Conservation (phyloP, 2,888 invertebrate genomes). For the Pterobdella sp. region DNA sequence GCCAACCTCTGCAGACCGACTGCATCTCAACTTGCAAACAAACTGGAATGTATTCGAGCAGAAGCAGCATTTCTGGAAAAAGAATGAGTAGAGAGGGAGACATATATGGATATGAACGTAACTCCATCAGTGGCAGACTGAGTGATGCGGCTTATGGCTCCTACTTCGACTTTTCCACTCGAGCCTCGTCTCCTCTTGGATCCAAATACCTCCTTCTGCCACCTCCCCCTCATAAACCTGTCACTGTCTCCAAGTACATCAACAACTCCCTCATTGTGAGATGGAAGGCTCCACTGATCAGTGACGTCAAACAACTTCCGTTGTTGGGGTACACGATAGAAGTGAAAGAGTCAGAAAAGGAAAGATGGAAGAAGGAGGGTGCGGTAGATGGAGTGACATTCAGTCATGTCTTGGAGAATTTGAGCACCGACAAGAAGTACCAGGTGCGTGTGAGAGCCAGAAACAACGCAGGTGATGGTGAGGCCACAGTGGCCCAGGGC, state of each 20-base stretch:
- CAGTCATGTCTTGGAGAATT: conserved; percentile 34
- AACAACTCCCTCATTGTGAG: conserved; percentile 44
- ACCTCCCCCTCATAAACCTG: conserved; percentile 72
- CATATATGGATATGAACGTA: conserved; percentile 21
- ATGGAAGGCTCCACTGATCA: conserved; percentile 50
- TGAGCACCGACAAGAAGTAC: conserved; percentile 45
- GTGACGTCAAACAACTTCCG: conserved; percentile 49
- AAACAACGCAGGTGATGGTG: conserved; percentile 38
- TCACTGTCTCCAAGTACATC: conserved; percentile 51
- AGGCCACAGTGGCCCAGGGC: not conserved
- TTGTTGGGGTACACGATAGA: conserved; percentile 47
- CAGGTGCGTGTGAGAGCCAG: conserved; percentile 47
- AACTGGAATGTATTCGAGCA: conserved; percentile 6
- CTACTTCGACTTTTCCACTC: not conserved
- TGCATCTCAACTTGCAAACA: conserved; percentile 43
- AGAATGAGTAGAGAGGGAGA: conserved; percentile 55
- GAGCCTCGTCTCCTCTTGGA: not conserved
- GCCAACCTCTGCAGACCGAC: conserved; percentile 43
- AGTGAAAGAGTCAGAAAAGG: conserved; percentile 55
- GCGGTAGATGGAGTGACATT: conserved; percentile 49
- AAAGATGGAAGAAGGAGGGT: conserved; percentile 89
- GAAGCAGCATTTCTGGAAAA: conserved; percentile 42
- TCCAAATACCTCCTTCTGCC: conserved; percentile 52
- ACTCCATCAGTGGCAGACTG: not conserved
- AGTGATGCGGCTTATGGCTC: not conserved